Base-by-base conservation (phyloP, 2,113 vertebrate species). In the Equus przewalskii region DNA sequence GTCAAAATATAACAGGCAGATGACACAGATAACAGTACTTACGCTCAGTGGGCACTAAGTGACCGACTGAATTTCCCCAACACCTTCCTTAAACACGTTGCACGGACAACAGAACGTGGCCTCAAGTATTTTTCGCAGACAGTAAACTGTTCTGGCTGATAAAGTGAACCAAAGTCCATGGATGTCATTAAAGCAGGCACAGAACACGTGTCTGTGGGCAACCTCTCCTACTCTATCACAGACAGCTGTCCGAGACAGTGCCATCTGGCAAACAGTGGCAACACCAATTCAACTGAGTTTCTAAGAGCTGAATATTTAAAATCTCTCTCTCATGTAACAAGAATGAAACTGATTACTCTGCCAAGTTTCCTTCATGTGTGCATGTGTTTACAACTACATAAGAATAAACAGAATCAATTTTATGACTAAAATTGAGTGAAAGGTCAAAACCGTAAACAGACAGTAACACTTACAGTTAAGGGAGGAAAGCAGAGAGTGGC, bases 391-490 rank as follows among this genome's bases (percentile, higher is more conserved):
- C 21, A 60, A 97, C 58, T 41, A 84, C 2, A 0, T 62, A 91
- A 1, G 1, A 85, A 19, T 69, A 96, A 67, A 98, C 26, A 95
- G 81, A 93, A 75, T 49, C 26, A 41, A 54, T 84, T 84, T 92
- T 49, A 81, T 30, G 65, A 94, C 91, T 91, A 44, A 94, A 94
- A 76, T 91, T 75, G 65, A 92, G 93, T 78, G 97, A 89, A 89
- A 98, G 95, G 95, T 84, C 76, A 97, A 98, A 95, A 73, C 96
- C 97, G 97, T 84, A 97, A 98, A 97, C 97, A 98, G 93, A 98
- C 97, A 91, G 94, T 44, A 96, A 98, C 96, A 97, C 89, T 97
- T 90, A 97, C 95, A 97, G 97, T 87, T 26, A 87, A 96, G 9
- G 33, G 72, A 98, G 93, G 67, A 92, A 97, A 97, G 95, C 89